A percentile compares a stretch with the other conserved stretches of the same genome.
phyloP scores from a whole-genome alignment of 2,797 vertebrate genomes.

The Tapera naevia region DNA sequence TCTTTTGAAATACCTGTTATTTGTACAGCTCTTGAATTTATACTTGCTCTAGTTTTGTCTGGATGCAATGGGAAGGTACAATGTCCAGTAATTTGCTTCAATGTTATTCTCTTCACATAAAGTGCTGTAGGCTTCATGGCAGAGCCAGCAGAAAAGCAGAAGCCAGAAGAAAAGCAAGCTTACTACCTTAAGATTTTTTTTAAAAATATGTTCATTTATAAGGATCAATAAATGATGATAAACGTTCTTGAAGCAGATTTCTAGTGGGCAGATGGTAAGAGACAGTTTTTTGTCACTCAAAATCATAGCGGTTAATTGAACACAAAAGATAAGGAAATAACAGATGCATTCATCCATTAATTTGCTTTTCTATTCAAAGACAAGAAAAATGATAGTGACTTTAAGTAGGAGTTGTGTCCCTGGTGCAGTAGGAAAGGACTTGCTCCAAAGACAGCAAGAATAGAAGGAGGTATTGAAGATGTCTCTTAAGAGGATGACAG shows the following conservation, averaged over 20 bases:
- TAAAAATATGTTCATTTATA: background rate
- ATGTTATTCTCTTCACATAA: background rate
- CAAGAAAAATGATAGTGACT: background rate
- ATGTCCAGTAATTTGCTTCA: background rate
- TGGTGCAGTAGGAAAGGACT: conserved; percentile 5
- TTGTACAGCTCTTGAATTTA: background rate
- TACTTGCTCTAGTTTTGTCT: background rate
- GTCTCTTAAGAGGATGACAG: background rate
- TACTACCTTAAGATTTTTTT: background rate
- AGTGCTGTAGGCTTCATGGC: background rate
- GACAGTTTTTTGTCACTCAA: conserved; percentile 32
- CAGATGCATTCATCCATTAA: conserved; percentile 41
- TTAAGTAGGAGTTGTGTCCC: conserved; percentile 27
- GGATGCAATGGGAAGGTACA: background rate
- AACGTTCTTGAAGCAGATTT: conserved; percentile 41
- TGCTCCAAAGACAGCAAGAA: background rate
- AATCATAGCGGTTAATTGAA: conserved; percentile 46
- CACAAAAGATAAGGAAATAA: conserved; percentile 46
- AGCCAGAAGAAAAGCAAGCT: background rate
- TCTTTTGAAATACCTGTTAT: background rate
- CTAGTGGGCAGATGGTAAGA: conserved; percentile 55
- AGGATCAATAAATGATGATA: conserved; percentile 9
- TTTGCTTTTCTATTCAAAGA: conserved; percentile 17
- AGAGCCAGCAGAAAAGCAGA: background rate
- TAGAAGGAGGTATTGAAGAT: background rate